Evolutionary conservation across 2,888 invertebrate genomes (phyloP), one percentile per base, ranked within the genome.

Genomic region (Pristionchus exspectatus): DNA sequence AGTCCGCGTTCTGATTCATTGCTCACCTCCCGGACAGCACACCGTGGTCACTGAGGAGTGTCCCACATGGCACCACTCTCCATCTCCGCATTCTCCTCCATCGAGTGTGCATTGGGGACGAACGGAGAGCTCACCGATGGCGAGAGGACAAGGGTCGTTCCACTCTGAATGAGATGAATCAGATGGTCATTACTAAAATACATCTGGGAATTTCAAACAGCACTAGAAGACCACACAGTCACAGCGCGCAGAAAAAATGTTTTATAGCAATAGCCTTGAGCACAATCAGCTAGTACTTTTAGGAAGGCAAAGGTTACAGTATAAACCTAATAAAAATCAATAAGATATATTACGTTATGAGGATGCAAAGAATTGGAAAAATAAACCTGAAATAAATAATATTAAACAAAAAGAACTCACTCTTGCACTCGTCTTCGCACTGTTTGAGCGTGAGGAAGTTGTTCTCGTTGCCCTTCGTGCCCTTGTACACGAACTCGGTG

Each of bases 31-130:
- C 16, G 94, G 93, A 87, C 95, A 95, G 89, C 95, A 95, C 7
- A 94, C 93, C 0, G 94, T 92, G 0, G 94, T 92, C 74, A 93
- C 93, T 14, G 90, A 90, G 44, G 90, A 91, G 24, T 92, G 92
- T 88, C 95, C 95, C 27, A 95, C 90, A 89, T 95, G 95, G 90
- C 95, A 95, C 94, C 94, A 95, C 85, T 95, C 93, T 59, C 91
- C 92, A n/a, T 88, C 59, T 30, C 91, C 90, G 85, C 93, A 93
- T 72, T 93, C 93, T 24, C 90, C 92, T 72, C 92, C 90, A 59
- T 69, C 87, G 4, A 89, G 90, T 24, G 90, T 90, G 90, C 93
- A 93, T 72, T 91, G 90, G 44, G 90, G 91, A 21, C 90, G 89
- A 33, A 88, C 90, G 27, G 89, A 91, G 63, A 88, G 77, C 12